These are phyloP conservation scores for Muntiacus reevesi DNA, from an alignment of 2,113 vertebrate species.

Conservation along the genomic window DNA sequence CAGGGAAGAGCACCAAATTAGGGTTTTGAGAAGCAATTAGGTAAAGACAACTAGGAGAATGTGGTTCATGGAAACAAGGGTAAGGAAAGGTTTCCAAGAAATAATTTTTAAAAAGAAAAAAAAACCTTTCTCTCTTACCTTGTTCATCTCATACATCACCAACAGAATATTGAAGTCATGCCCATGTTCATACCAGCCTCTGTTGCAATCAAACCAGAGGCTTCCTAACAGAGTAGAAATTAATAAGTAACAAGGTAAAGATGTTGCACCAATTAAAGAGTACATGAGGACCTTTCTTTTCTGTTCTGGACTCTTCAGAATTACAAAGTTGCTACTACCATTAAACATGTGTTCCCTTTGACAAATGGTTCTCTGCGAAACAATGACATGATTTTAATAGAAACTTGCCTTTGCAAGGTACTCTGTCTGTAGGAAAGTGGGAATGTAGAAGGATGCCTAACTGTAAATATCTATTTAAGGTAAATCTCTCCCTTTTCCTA, in stretches of 20 bases:
- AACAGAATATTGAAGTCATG: constrained; percentile 82
- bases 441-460: neutral
- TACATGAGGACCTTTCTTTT: neutral
- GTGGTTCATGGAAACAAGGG: neutral
- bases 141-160: constrained; percentile 82
- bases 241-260: neutral
- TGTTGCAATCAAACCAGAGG: constrained; percentile 78
- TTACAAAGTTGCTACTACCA: neutral
- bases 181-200: constrained; percentile 78
- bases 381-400: neutral
- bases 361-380: neutral
- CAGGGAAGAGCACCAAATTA: too few species aligned
- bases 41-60: neutral
- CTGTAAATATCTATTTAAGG: neutral
- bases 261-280: neutral
- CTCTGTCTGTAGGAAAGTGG: neutral
- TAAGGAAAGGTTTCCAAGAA: neutral
- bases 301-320: neutral
- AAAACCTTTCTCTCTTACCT: constrained; percentile 63
- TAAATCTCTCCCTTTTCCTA: neutral
- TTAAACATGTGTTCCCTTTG: neutral
- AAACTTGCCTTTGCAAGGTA: neutral
- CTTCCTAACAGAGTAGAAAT: constrained; percentile 59
- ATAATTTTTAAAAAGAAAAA: neutral
- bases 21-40: neutral